A percentile compares a stretch with the other conserved stretches of the same genome.
These are phyloP conservation scores for Aradus depressus DNA, from an alignment of 2,888 invertebrate genomes.

Conservation along the genomic window DNA sequence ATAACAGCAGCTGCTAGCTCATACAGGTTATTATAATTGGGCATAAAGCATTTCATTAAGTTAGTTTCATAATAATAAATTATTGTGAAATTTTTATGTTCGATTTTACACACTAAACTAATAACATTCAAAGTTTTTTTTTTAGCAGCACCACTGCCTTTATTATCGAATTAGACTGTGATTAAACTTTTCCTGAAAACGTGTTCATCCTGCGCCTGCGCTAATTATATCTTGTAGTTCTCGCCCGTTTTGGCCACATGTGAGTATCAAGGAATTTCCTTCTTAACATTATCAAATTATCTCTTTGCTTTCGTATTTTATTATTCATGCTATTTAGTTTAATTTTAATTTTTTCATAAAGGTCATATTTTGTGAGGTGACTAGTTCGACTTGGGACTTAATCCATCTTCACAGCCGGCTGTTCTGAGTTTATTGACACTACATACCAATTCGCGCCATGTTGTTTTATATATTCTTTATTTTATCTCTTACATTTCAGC, in stretches of 20 bases:
- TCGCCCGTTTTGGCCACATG: conserved; percentile 76
- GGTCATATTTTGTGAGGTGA: conserved; percentile 3
- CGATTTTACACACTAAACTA: not conserved
- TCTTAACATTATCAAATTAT: not conserved
- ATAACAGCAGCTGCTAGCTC: conserved; percentile 15
- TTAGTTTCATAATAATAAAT: not conserved
- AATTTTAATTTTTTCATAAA: not conserved
- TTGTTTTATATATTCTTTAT: conserved; percentile 25
- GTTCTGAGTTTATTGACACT: conserved; percentile 29
- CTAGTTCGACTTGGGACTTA: not conserved
- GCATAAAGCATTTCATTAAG: not conserved
- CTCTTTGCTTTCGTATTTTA: not conserved
- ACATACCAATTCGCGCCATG: conserved; percentile 28
- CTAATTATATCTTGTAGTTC: conserved; percentile 19
- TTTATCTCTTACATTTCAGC: not conserved
- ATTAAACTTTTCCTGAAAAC: conserved; percentile 13
- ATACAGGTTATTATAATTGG: not conserved
- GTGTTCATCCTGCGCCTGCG: conserved; percentile 27
- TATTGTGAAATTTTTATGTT: not conserved
- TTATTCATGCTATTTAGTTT: not conserved
- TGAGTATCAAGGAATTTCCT: conserved; percentile 48
- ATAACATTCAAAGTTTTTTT: not conserved
- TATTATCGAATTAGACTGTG: not conserved
- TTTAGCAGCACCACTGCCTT: no score
- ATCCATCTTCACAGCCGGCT: conserved; percentile 11